These are phyloP conservation scores for Oscheius sp. DNA, from an alignment of 2,888 invertebrate species.

Conservation along the genomic window DNA sequence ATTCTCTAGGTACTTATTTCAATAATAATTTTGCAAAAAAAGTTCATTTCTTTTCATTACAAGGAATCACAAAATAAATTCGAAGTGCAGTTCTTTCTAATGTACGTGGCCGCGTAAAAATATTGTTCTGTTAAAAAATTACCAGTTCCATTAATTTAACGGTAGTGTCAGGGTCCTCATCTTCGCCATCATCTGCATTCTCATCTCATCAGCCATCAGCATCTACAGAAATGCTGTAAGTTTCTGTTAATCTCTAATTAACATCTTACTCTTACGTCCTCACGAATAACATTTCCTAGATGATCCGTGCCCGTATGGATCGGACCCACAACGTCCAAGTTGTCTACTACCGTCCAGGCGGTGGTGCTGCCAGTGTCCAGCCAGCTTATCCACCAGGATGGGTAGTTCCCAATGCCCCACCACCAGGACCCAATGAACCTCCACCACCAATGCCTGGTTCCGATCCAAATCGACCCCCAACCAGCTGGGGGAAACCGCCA, in stretches of 20 bases:
- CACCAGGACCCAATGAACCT: not conserved
- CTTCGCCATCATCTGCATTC: not conserved
- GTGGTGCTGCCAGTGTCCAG: not conserved
- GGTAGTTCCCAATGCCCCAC: not conserved
- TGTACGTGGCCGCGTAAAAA: no score
- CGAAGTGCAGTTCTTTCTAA: no score
- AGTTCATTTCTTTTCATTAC: no score
- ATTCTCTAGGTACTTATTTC: no score
- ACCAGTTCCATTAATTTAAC: not conserved
- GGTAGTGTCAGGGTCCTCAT: not conserved
- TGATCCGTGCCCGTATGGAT: not conserved
- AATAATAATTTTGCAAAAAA: no score
- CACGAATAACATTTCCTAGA: not conserved
- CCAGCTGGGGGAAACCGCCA: constrained; percentile 7
- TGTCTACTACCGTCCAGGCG: not conserved
- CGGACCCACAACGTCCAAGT: not conserved
- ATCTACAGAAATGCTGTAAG: constrained; percentile 15
- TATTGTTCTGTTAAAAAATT: no score
- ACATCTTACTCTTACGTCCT: not conserved
- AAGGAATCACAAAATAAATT: no score
- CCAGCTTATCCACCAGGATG: not conserved
- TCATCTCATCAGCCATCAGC: not conserved
- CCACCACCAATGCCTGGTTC: not conserved
- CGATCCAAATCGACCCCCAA: not conserved
- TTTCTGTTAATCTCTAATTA: no score